These are phyloP conservation scores for Oscheius myriophilus DNA, from an alignment of 2,888 invertebrate genomes.

Conservation along the genomic window DNA sequence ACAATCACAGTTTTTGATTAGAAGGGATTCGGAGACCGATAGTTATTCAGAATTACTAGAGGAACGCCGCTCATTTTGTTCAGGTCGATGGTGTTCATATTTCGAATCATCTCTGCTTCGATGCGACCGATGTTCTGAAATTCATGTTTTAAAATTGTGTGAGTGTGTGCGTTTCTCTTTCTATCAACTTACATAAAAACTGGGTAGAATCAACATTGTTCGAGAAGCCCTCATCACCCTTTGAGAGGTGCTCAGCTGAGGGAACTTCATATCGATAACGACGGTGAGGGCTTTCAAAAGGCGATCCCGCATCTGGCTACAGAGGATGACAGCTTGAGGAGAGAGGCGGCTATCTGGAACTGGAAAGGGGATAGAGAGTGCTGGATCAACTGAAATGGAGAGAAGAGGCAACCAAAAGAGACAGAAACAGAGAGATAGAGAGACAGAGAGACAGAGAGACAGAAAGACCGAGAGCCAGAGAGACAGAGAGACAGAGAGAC, in stretches of 20 bases:
- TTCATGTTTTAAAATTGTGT: neutral
- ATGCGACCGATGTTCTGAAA: conserved; percentile 56
- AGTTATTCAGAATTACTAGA: conserved; percentile 41
- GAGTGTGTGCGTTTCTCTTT: neutral
- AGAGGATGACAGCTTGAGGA: conserved; percentile 27
- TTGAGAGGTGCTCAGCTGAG: conserved; percentile 40
- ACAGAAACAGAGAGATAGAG: conserved; percentile 55
- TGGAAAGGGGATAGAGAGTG: too few species aligned
- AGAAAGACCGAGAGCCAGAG: too few species aligned
- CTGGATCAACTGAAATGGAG: too few species aligned
- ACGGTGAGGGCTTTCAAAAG: conserved; percentile 40
- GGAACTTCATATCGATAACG: conserved; percentile 46
- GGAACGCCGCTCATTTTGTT: conserved; percentile 49
- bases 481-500: neutral
- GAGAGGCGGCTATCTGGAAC: conserved; percentile 17
- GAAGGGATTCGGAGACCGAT: conserved; percentile 5
- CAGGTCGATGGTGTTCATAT: conserved; percentile 46
- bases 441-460: too few species aligned
- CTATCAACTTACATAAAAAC: conserved; percentile 54
- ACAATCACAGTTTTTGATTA: conserved; percentile 12
- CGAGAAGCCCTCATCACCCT: conserved; percentile 43
- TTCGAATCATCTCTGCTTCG: conserved; percentile 50
- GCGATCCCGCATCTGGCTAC: conserved; percentile 38
- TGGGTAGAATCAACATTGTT: conserved; percentile 52
- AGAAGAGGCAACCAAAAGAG: neutral